Percentiles rank a stretch among this genome's conserved stretches.
Evolutionary conservation across 2,797 vertebrate species (phyloP).

Genomic region (Myotis myotis): DNA sequence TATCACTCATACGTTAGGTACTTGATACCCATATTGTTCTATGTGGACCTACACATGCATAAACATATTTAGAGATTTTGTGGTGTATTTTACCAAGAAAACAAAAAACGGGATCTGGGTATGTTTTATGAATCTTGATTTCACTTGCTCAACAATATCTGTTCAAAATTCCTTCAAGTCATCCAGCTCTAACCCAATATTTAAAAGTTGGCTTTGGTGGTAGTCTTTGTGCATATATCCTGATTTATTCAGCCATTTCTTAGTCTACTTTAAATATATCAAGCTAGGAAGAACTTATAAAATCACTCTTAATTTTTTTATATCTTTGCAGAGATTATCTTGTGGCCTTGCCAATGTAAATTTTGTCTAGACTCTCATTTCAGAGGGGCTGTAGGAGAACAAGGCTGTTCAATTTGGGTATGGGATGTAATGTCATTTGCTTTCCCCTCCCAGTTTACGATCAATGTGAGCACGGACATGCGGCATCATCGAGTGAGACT

Average conservation of each 20-base stretch:
- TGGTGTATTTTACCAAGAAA: not conserved
- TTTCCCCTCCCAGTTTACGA: slow-evolving; percentile 90
- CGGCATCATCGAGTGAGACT: slow-evolving; percentile 96
- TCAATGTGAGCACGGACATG: slow-evolving; percentile 97
- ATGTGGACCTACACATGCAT: not conserved
- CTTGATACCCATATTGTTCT: not conserved
- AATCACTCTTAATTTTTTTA: not conserved
- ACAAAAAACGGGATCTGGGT: not conserved
- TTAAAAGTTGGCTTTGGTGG: not conserved
- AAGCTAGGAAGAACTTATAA: not conserved
- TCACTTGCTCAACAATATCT: not conserved
- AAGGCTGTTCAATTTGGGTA: not conserved
- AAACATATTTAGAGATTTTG: not conserved
- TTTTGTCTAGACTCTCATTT: not conserved
- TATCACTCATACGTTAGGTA: not conserved
- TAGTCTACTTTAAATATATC: slow-evolving; percentile 13
- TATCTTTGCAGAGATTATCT: slow-evolving; percentile 12
- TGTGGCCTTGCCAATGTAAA: not conserved
- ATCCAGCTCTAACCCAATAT: not conserved
- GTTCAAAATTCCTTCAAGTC: not conserved
- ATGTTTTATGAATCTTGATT: not conserved
- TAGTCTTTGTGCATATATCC: not conserved
- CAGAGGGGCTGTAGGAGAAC: not conserved
- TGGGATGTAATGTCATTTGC: slow-evolving; percentile 35
- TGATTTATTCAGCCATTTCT: slow-evolving; percentile 17